Conservation (phyloP, 1,140 invertebrate species). For the Drosophila serrata region DNA sequence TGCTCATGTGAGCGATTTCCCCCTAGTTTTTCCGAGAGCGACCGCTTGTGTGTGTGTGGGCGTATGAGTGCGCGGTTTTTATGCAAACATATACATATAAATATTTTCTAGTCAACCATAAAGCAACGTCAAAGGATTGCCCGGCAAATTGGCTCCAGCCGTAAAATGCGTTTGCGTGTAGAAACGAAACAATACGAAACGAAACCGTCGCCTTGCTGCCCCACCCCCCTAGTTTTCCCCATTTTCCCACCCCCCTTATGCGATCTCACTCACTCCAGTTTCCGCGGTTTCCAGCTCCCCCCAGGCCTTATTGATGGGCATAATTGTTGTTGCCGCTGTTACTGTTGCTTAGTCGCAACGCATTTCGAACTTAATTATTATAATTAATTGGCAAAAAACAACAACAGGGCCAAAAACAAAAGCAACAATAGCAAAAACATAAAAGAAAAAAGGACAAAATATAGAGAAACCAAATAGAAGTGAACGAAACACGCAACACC, state of each 20-base stretch:
- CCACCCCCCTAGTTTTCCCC: no score
- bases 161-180: conserved; percentile 78
- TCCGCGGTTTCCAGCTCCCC: conserved; percentile 37
- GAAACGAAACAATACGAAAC: conserved; percentile 33
- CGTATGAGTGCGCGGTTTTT: conserved; percentile 19
- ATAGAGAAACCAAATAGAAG: conserved; percentile 37
- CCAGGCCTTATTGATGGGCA: conserved; percentile 49
- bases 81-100: conserved; percentile 22
- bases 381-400: conserved; percentile 80
- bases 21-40: conserved; percentile 1
- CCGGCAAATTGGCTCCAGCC: conserved; percentile 68
- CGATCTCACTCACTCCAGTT: conserved; percentile 1
- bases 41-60: not conserved
- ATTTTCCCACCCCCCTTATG: not conserved
- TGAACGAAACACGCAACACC: conserved; percentile 49
- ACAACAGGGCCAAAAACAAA: conserved; percentile 24
- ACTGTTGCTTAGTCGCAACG: conserved; percentile 76
- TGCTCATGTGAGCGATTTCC: conserved; percentile 36
- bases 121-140: conserved; percentile 70
- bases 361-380: conserved; percentile 82
- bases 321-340: conserved; percentile 56
- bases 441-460: conserved; percentile 14
- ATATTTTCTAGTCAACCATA: conserved; percentile 21
- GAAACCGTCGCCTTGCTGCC: conserved; percentile 1
- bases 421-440: not conserved